Evolutionary conservation across 2,888 invertebrate genomes (phyloP).

Genomic region (Scaptodrosophila latifasciaeformis): DNA sequence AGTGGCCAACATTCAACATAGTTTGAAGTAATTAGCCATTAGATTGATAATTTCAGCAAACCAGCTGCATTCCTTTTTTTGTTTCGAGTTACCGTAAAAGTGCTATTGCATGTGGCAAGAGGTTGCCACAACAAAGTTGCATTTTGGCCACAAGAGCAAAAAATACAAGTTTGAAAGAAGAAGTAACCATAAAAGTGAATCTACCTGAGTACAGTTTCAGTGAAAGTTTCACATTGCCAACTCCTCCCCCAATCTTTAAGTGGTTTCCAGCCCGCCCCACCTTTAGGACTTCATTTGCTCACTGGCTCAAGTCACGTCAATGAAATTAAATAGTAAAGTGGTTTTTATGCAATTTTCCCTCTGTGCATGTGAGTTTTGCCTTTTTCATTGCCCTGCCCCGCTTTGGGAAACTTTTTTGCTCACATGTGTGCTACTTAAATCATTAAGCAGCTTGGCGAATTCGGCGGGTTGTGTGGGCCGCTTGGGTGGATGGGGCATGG

Average conservation of each 20-base stretch:
- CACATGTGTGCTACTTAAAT: conserved; percentile 41
- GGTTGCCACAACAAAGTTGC: conserved; percentile 37
- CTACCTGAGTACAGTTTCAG: conserved; percentile 17
- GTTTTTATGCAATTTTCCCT: conserved; percentile 40
- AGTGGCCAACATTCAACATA: background rate
- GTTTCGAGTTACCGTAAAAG: conserved; percentile 33
- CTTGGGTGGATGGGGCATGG: too few relatives aligned
- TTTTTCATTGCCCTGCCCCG: too few relatives aligned
- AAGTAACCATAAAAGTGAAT: conserved; percentile 44
- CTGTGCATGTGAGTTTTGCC: too few relatives aligned
- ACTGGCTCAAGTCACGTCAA: conserved; percentile 44
- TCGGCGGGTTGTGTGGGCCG: background rate
- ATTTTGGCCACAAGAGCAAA: conserved; percentile 13
- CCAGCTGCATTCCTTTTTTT: conserved; percentile 18
- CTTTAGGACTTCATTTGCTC: too few relatives aligned
- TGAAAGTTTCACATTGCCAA: background rate
- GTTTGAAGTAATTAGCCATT: background rate
- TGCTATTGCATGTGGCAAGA: conserved; percentile 9
- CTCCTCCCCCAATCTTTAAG: background rate
- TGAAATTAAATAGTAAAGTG: conserved; percentile 54
- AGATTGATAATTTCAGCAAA: background rate
- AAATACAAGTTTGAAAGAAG: conserved; percentile 25
- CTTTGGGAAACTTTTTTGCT: conserved; percentile 12
- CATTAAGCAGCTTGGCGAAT: conserved; percentile 34
- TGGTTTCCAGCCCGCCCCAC: too few relatives aligned